A percentile compares a stretch with the other conserved stretches of the same genome.
Conservation (phyloP, 2,797 vertebrate genomes). For the Acomys russatus region DNA sequence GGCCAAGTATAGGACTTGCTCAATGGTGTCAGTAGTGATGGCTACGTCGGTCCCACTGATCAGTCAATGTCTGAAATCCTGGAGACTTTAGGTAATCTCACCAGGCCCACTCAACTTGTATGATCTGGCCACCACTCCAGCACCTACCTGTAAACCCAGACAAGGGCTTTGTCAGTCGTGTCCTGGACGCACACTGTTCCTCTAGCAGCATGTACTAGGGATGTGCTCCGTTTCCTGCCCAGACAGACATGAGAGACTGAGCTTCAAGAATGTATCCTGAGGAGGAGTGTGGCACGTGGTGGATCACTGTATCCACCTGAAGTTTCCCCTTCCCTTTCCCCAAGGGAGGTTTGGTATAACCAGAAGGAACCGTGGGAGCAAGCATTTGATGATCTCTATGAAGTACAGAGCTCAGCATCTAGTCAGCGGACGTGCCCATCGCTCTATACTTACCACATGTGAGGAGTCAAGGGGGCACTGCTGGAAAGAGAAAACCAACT, state of each 20-base stretch:
- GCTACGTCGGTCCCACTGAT: too few relatives aligned
- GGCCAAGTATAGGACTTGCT: neutral
- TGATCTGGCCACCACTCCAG: neutral
- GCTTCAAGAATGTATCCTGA: neutral
- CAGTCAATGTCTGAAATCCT: too few relatives aligned
- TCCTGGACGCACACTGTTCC: neutral
- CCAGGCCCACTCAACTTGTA: rapidly evolving
- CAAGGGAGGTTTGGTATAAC: neutral
- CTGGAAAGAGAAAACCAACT: neutral
- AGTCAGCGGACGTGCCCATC: rapidly evolving
- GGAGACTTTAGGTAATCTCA: rapidly evolving
- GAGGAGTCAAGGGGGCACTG: neutral
- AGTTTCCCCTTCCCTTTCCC: neutral
- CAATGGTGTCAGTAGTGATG: neutral
- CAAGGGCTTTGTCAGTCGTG: neutral
- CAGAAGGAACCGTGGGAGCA: neutral
- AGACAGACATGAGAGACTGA: neutral
- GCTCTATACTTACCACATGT: neutral
- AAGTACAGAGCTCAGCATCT: neutral
- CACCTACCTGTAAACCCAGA: neutral
- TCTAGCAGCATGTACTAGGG: neutral
- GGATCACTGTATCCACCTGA: neutral
- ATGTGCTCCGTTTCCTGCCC: neutral
- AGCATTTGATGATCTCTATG: too few relatives aligned
- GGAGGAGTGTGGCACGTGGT: neutral